Base-by-base conservation (phyloP, 2,113 vertebrate species). In the Myrmecophaga tridactyla region DNA sequence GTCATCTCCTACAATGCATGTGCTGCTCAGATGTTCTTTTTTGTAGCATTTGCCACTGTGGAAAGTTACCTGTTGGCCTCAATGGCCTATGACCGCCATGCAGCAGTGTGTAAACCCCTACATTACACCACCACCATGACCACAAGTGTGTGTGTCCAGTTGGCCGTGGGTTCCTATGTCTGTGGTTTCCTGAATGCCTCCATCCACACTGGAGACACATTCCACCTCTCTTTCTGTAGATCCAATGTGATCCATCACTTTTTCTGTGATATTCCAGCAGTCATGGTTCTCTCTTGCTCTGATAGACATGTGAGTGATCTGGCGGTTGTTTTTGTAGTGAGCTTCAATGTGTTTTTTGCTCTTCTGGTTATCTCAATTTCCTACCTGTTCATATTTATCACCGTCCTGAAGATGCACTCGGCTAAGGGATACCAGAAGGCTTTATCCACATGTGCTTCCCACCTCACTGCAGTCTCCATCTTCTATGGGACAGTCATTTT, bases 251-350 rank as follows among this genome's bases (percentile, higher is more conserved):
- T 96, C 31, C 86, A 97, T 70, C 96, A 96, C 41, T 97, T 98
- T n/a, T 98, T 97, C 95, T 98, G 97, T 92, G 96, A 97, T 41
- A 58, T 96, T 56, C 95, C 95, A 48, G 87, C 86, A 1, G 34
- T 97, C 39, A 53, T 95, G 73, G 53, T 43, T 90, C 93, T 97
- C 5, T 96, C 97, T 72, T 95, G 93, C 41, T 96, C 97, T n/a
- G 65, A 94, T 78, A 96, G 65, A 23, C 73, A 89, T 18, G 60
- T 89, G 31, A 93, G 95, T 46, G 96, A 97, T 25, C 13, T 73
- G 9, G 39, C 97, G 89, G 62, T 97, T 41, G 78, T 97, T 73
- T 94, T 91, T 13, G 31, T 97, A 4, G 89, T 72, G 2, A 92
- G 51, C 1, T 94, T 96, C 29, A 97, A 89, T 76, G 36, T 96